Conservation (phyloP, 2,888 invertebrate genomes). For the Amphipyra berbera region DNA sequence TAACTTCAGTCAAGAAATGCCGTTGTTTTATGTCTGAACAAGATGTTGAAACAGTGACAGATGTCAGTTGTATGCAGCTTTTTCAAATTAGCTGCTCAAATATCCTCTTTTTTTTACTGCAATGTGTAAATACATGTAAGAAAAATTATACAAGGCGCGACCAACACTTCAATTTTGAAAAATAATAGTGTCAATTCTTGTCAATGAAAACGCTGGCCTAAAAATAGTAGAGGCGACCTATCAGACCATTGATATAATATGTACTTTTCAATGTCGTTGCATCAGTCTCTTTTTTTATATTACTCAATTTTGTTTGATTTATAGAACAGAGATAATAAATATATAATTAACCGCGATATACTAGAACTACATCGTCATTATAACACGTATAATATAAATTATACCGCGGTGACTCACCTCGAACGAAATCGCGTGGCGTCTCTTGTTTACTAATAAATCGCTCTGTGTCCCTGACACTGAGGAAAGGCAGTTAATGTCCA, state of each 20-base stretch:
- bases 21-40: slow-evolving; percentile 58
- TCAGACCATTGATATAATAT: no score
- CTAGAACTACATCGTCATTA: slow-evolving; percentile 10
- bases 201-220: no score
- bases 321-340: no score
- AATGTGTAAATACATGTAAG: slow-evolving; percentile 1
- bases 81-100: slow-evolving; percentile 40
- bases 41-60: slow-evolving; percentile 55
- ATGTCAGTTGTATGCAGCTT: slow-evolving; percentile 46
- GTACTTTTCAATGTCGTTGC: no score
- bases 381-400: slow-evolving; percentile 17
- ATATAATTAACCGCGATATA: no score
- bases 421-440: slow-evolving; percentile 51
- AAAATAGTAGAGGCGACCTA: no score
- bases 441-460: slow-evolving; percentile 63
- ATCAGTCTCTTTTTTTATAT: no score
- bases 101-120: slow-evolving; percentile 15
- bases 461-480: slow-evolving; percentile 72
- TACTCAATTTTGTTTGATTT: no score
- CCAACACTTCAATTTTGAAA: no score
- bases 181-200: no score
- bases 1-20: slow-evolving; percentile 35
- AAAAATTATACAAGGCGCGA: neutral
- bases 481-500: slow-evolving; percentile 61
- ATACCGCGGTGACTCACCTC: slow-evolving; percentile 48